phyloP scores from a whole-genome alignment of 2,797 vertebrate genomes.

The Xenentodon cancila region DNA sequence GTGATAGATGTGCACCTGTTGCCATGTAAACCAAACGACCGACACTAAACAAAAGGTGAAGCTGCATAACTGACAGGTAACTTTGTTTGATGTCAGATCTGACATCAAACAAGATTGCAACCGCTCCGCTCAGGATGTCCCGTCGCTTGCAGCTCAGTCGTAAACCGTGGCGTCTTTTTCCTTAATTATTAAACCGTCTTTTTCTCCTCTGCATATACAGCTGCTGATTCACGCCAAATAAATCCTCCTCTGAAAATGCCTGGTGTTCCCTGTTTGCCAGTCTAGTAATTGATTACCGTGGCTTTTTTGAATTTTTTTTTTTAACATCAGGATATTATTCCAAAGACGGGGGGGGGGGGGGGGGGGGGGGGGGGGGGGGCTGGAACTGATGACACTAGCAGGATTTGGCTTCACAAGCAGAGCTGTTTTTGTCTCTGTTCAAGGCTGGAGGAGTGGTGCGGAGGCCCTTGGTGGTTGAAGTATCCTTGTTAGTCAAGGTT shows the following conservation, averaged over 20 bases:
- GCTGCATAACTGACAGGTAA: slow-evolving; percentile 16
- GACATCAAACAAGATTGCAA: slow-evolving; percentile 21
- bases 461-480: slow-evolving; percentile 35
- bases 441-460: slow-evolving; percentile 30
- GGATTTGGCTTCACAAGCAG: slow-evolving; percentile 49
- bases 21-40: slow-evolving; percentile 63
- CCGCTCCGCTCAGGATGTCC: slow-evolving; percentile 53
- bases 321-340: slow-evolving; percentile 48
- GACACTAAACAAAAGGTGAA: slow-evolving; percentile 52
- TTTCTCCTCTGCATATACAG: slow-evolving; percentile 67
- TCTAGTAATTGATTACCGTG: slow-evolving; percentile 62
- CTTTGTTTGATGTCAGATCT: slow-evolving; percentile 23
- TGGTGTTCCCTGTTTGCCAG: slow-evolving; percentile 53
- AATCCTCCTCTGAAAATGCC: slow-evolving; percentile 50
- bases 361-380: background rate
- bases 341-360: background rate
- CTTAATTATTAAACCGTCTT: slow-evolving; percentile 64
- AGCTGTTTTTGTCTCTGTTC: slow-evolving; percentile 42
- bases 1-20: slow-evolving; percentile 53
- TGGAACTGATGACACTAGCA: slow-evolving; percentile 64
- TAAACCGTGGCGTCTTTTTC: slow-evolving; percentile 68
- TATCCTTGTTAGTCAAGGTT: slow-evolving; percentile 56
- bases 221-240: slow-evolving; percentile 72
- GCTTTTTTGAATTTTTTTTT: slow-evolving; percentile 56
- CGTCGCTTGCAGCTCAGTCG: slow-evolving; percentile 34